Evolutionary conservation across 2,888 invertebrate genomes (phyloP).

Genomic region (Agapostemon virescens): DNA sequence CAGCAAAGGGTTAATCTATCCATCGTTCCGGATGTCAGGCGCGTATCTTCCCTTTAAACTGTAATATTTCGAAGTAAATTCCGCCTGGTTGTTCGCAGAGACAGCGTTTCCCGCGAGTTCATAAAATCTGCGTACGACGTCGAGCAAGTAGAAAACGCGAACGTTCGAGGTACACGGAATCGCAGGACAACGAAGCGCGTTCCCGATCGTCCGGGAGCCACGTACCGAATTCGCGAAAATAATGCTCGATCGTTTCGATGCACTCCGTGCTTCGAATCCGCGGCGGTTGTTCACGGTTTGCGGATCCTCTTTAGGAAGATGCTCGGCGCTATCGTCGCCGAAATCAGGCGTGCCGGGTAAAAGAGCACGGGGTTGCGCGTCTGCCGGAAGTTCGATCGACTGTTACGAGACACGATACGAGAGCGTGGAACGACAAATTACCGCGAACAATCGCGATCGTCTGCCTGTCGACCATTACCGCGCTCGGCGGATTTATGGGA

Average conservation of each 20-base stretch:
- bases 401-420: constrained; percentile 36
- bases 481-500: constrained; percentile 46
- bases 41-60: too few species aligned
- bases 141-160: neutral
- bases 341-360: neutral
- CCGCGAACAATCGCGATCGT: constrained; percentile 52
- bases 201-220: neutral
- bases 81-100: neutral
- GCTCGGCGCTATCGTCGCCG: neutral
- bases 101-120: neutral
- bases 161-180: neutral
- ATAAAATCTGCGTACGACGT: neutral
- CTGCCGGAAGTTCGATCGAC: constrained; percentile 44
- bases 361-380: neutral
- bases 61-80: too few species aligned
- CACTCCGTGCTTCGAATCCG: neutral
- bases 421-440: constrained; percentile 55
- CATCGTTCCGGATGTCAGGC: too few species aligned
- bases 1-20: too few species aligned
- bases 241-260: neutral
- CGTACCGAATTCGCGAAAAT: neutral
- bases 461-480: constrained; percentile 57
- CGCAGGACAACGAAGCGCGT: neutral
- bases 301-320: neutral
- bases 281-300: neutral